These are phyloP conservation scores for Polypterus senegalus DNA, from an alignment of 2,113 vertebrate species.

Conservation along the genomic window DNA sequence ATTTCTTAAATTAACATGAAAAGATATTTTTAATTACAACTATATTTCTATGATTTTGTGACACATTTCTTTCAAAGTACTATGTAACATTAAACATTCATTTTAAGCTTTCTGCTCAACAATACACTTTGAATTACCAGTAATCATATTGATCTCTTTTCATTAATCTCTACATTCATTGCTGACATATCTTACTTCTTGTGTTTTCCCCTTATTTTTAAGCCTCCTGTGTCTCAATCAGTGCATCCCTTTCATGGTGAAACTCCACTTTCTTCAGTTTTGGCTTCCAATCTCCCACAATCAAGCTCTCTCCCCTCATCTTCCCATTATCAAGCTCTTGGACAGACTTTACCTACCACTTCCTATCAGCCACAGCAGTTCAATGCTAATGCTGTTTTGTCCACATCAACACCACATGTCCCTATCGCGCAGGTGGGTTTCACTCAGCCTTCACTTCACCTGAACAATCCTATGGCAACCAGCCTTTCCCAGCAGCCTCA, in stretches of 20 bases:
- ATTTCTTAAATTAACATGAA: no score
- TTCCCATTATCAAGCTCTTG: background rate
- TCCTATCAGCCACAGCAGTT: constrained; percentile 36
- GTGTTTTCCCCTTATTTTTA: constrained; percentile 45
- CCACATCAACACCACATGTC: constrained; percentile 42
- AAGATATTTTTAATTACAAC: no score
- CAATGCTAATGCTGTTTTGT: constrained; percentile 39
- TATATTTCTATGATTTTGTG: no score
- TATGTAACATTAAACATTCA: no score
- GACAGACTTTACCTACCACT: constrained; percentile 5
- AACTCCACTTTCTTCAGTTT: constrained; percentile 41
- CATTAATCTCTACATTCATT: background rate
- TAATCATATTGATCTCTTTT: no score
- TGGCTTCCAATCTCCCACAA: background rate
- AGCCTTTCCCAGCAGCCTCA: constrained; percentile 49
- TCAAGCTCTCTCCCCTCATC: background rate
- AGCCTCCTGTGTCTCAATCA: constrained; percentile 62
- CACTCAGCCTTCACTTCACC: constrained; percentile 43
- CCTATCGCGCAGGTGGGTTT: constrained; percentile 49
- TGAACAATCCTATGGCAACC: constrained; percentile 39
- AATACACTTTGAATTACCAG: no score
- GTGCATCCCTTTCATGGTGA: constrained; percentile 56
- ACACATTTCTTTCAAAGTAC: no score
- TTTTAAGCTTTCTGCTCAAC: no score
- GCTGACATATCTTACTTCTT: background rate